These are phyloP conservation scores for Pipistrellus kuhlii DNA, from an alignment of 2,797 vertebrate genomes.

Conservation along the genomic window DNA sequence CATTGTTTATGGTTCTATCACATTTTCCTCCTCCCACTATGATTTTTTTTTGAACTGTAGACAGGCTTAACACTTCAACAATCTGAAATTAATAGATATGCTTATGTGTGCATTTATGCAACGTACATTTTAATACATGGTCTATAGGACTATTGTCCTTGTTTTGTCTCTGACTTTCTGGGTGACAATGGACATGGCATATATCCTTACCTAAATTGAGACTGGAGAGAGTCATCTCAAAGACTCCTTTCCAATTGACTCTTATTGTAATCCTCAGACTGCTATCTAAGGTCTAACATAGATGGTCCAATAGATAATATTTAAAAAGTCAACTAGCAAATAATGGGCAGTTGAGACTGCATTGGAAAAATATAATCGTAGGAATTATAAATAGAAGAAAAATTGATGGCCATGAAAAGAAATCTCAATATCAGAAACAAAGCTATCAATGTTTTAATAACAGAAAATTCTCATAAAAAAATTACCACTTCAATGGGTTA, in stretches of 20 bases:
- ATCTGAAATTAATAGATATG: background rate
- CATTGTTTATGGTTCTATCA: background rate
- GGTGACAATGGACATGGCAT: background rate
- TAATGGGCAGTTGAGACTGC: background rate
- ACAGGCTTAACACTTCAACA: slow-evolving; percentile 31
- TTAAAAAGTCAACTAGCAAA: background rate
- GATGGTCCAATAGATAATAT: background rate
- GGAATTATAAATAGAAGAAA: slow-evolving; percentile 37
- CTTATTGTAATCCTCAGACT: background rate
- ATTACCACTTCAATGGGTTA: background rate
- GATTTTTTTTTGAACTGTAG: background rate
- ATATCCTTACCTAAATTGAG: slow-evolving; percentile 12
- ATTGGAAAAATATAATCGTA: slow-evolving; percentile 9
- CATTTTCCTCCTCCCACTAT: background rate
- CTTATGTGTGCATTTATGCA: background rate
- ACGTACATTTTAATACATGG: background rate
- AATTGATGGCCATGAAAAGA: background rate
- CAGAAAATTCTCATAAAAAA: slow-evolving; percentile 34
- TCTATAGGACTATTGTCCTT: background rate
- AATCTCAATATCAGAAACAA: background rate
- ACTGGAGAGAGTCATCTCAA: background rate
- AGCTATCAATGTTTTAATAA: background rate
- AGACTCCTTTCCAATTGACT: background rate
- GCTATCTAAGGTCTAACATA: background rate
- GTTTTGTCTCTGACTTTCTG: background rate